phyloP scores from a whole-genome alignment of 2,797 vertebrate genomes.

The Todus mexicanus region DNA sequence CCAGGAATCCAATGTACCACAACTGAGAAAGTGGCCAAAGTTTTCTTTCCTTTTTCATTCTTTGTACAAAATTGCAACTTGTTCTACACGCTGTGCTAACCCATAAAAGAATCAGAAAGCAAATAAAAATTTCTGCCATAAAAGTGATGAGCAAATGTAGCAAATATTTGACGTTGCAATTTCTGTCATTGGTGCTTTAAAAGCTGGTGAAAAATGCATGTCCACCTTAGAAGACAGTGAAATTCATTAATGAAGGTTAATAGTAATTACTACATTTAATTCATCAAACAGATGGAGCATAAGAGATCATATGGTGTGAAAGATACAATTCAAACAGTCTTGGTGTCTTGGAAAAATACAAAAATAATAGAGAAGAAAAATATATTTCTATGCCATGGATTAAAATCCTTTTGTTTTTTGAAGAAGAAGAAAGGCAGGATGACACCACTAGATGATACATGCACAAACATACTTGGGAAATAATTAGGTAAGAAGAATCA shows the following conservation, averaged over 20 bases:
- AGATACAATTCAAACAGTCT: not conserved
- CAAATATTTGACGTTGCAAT: not conserved
- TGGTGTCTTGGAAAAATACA: not conserved
- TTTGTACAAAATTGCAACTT: not conserved
- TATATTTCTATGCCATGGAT: not conserved
- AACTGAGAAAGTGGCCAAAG: not conserved
- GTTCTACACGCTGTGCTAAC: not conserved
- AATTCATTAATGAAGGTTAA: not conserved
- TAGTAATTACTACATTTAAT: not conserved
- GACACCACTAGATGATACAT: not conserved
- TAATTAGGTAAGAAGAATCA: not conserved
- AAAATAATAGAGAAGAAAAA: not conserved
- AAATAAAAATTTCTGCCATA: not conserved
- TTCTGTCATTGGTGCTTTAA: not conserved
- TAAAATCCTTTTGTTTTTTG: not conserved
- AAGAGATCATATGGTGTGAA: not conserved
- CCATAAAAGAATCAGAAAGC: not conserved
- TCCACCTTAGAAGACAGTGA: not conserved
- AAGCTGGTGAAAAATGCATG: not conserved
- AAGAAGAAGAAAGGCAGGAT: not conserved
- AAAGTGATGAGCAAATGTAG: not conserved
- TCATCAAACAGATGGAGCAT: not conserved
- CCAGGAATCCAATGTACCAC: not conserved
- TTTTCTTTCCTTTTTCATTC: not conserved
- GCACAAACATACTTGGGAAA: not conserved